phyloP scores from a whole-genome alignment of 2,113 vertebrate genomes.

The Anoura caudifer region DNA sequence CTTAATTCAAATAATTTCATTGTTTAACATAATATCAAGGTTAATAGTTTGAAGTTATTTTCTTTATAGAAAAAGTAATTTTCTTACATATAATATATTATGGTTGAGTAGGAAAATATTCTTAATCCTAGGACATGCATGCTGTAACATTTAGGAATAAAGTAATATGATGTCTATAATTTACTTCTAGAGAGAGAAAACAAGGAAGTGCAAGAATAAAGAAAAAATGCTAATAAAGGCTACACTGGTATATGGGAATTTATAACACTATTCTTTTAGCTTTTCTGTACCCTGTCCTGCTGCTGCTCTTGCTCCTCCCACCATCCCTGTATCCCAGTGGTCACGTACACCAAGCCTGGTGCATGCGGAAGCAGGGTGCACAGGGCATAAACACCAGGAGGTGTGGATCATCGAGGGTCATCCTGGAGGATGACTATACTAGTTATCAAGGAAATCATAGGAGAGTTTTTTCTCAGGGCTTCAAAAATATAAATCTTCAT shows the following conservation, averaged over 20 bases:
- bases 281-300: neutral
- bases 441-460: neutral
- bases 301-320: too few relatives aligned
- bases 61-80: neutral
- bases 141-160: neutral
- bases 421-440: neutral
- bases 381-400: neutral
- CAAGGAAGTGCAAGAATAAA: neutral
- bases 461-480: neutral
- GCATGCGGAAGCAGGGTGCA: neutral
- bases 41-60: neutral
- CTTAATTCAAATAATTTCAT: neutral
- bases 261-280: neutral
- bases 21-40: neutral
- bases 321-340: neutral
- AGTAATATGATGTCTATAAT: neutral
- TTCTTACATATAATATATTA: neutral
- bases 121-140: neutral
- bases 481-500: neutral
- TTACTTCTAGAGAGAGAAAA: neutral
- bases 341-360: neutral
- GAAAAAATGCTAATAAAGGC: neutral
- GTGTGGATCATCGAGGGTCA: neutral
- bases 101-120: neutral
- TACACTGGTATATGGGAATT: neutral